Evolutionary conservation across 2,888 invertebrate genomes (phyloP), one percentile per base, ranked within the genome.

Genomic region (Troides aeacus): DNA sequence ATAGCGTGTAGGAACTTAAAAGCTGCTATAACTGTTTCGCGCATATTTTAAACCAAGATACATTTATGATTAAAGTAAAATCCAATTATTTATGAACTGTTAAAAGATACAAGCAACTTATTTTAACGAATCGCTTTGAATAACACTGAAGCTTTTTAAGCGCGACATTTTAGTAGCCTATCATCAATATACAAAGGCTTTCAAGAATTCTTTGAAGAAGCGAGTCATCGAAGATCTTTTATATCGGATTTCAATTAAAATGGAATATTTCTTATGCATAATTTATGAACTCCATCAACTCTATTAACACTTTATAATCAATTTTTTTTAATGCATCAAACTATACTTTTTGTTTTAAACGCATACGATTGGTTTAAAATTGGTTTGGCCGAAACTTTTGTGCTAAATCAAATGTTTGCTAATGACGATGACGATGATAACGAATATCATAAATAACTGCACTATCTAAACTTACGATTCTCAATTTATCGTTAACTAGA

Each of bases 241-340:
- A 61, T 64, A 24, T 21, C 42, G 36, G 68, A 62, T 72, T 73
- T 72, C 69, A 72, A 73, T 72, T 72, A 72, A 71, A 71, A 72
- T 70, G 42, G 24, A 30, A 30, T 65, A 66, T 66, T 66, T 65
- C 58, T 58, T 50, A 58, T 62, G 57, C 57, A 53, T 69, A 57
- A 61, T 64, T 57, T 62, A 69, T 62, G 61, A 62, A 62, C 46
- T 24, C 18, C 46, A 23, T 62, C 1, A 50, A 24, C 61, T 58
- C 42, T 53, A 60, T 60, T 30, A 61, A 69, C 59, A 57, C 17
- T n/a, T 36, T 67, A 30, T 57, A 67, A 62, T 53, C 18, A 62
- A 67, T 62, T 60, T 50, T 21, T 61, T 53, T 57, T 57, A n/a
- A 57, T 18, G 50, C 18, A 50, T 15, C 18, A 50, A 50, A 21